Conservation (phyloP, 2,797 vertebrate genomes). For the Chelmon rostratus region DNA sequence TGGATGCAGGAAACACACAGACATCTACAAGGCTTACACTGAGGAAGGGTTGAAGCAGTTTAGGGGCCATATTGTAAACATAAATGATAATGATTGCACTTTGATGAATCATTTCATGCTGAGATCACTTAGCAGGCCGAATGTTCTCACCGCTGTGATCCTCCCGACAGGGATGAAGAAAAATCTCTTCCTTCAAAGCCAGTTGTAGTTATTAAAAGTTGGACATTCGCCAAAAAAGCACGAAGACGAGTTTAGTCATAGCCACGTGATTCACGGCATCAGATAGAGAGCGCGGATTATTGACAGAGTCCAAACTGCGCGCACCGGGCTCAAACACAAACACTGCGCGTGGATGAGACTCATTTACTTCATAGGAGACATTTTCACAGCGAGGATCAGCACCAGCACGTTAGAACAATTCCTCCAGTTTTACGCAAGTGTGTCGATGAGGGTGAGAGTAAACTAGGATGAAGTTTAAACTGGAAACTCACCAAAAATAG, state of each 20-base stretch:
- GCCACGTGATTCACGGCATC: constrained; percentile 33
- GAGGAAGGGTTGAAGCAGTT: not conserved
- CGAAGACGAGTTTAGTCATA: constrained; percentile 19
- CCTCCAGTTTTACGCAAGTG: too few relatives aligned
- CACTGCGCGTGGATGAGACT: not conserved
- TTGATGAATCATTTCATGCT: not conserved
- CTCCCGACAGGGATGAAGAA: not conserved
- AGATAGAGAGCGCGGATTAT: not conserved
- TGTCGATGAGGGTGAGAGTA: not conserved
- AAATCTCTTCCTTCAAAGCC: not conserved
- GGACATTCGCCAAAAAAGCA: not conserved
- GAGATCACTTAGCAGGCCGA: not conserved
- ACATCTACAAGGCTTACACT: constrained; percentile 8
- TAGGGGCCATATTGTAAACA: not conserved
- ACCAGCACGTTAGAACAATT: fast-evolving
- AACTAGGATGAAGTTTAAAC: constrained; percentile 1
- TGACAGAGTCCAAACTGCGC: constrained; percentile 16
- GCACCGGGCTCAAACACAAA: not conserved
- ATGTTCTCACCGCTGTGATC: not conserved
- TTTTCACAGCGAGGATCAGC: not conserved
- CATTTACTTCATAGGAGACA: not conserved
- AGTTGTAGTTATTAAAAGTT: not conserved
- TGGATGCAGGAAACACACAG: constrained; percentile 1
- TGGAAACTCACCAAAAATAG: constrained; percentile 82
- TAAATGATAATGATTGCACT: constrained; percentile 2